Base-by-base conservation (phyloP, 1,140 invertebrate species). In the Drosophila jambulina region DNA sequence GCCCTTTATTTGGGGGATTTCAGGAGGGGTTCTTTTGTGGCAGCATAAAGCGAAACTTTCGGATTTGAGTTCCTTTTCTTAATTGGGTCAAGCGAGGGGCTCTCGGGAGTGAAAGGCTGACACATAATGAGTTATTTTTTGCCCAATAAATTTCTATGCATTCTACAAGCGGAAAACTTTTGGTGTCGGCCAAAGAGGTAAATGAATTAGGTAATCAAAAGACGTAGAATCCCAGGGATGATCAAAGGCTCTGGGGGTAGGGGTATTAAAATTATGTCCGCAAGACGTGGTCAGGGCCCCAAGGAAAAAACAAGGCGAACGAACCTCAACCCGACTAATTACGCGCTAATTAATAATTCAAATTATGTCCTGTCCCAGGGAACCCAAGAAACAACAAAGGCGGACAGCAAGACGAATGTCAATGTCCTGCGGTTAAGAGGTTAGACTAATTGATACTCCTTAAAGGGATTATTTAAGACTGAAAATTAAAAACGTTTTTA, bases 301-400 rank as follows among this genome's bases (percentile, higher is more conserved):
- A 34, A 46, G 38, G 25, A 27, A 27, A 27, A 23, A 36, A 12
- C 63, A 71, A 32, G 62, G 59, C 43, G 15, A 59, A 40, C 46
- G 67, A 70, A 64, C 71, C 86, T 56, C 71, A 81, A 82, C 81
- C 85, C 78, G 71, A 80, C 85, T 90, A 90, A 90, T 90, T 90
- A 90, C 68, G 75, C 60, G 81, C 85, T 90, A 90, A 90, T 90
- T 90, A 90, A 90, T 90, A 90, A 90, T 90, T 90, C 82, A 90
- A 90, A 90, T 90, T 90, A 90, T 90, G 81, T 72, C 67, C 70
- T 75, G 64, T 77, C 65, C 71, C 68, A 48, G 51, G 51, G 57
- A 29, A 23, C 45, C 57, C 21, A 36, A 48, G 61, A 42, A 78
- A 71, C 61, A 80, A 68, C 69, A 79, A 68, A 48, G 53, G 32